Evolutionary conservation across 2,888 invertebrate species (phyloP).

Genomic region (Papilio protenor): DNA sequence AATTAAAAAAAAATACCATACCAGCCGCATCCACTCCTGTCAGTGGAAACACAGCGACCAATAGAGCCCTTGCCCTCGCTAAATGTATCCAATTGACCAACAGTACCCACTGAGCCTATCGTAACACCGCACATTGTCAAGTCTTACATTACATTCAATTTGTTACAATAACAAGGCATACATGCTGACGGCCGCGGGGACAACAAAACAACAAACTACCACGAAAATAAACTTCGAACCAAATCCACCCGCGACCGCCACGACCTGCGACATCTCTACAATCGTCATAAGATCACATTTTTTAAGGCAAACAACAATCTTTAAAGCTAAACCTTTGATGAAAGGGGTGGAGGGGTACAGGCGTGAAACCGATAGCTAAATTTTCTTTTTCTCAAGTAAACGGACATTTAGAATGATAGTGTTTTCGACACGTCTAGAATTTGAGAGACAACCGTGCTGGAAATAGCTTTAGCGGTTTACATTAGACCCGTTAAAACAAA

Average conservation of each 20-base stretch:
- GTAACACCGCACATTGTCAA: conserved; percentile 73
- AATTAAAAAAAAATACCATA: conserved; percentile 26
- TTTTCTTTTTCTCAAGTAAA: conserved; percentile 45
- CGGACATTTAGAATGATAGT: conserved; percentile 49
- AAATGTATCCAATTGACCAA: conserved; percentile 74
- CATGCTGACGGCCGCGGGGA: conserved; percentile 63
- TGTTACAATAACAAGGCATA: conserved; percentile 82
- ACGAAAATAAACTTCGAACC: not conserved
- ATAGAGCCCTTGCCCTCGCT: conserved; percentile 67
- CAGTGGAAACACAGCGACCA: conserved; percentile 39
- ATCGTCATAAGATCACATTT: conserved; percentile 84
- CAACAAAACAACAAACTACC: not conserved
- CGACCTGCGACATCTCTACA: conserved; percentile 73
- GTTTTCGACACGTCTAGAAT: conserved; percentile 65
- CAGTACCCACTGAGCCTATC: conserved; percentile 65
- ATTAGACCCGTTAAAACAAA: conserved; percentile 18
- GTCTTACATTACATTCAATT: conserved; percentile 79
- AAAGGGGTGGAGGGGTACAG: conserved; percentile 52
- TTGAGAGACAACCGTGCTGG: conserved; percentile 53
- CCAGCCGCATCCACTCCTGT: conserved; percentile 9
- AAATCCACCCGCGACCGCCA: conserved; percentile 58
- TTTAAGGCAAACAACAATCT: conserved; percentile 84
- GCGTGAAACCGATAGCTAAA: conserved; percentile 70
- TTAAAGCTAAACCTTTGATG: conserved; percentile 83
- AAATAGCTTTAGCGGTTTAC: not conserved